Base-by-base conservation (phyloP, 2,888 invertebrate genomes). In the Sceliomorpha sp. region DNA sequence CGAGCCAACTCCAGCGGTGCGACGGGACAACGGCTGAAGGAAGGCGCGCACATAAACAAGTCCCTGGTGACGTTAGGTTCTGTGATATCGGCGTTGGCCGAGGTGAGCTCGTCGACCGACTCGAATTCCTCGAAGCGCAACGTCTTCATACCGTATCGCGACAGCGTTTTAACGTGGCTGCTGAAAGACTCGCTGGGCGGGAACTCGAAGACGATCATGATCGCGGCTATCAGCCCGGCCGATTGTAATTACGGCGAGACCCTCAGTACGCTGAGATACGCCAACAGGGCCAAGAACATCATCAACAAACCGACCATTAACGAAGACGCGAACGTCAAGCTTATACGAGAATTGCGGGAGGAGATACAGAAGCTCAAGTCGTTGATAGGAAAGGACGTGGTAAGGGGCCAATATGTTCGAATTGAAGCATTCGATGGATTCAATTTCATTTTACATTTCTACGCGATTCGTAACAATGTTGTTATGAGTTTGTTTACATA, bases 141-240 rank as follows among this genome's bases (percentile, higher is more conserved):
- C 50, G 91, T 93, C 73, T 96, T 95, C 89, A 95, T 96, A 76
- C 96, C 96, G 1, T 96, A 96, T 89, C 90, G 96, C 4, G 95
- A 96, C 89, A 96, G 96, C 0, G 95, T 95, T 44, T 91, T 96
- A 8, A 96, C 96, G 1, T 96, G 96, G 96, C 89, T 96, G 53
- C 90, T 96, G 4, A 96, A 96, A 86, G 96, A 96, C 82, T 95
- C 95, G 69, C 90, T 96, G 44, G 96, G 96, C 0, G 96, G 96
- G 0, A 96, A 96, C 89, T 95, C 96, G 7, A 96, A 96, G 88
- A 96, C 96, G 0, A 95, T 96, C 70, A 96, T 96, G 96, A 95
- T 96, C 68, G 96, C 96, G 15, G 95, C 94, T 12, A 93, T 93
- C 63, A 92, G 92, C 86, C 94, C 95, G 0, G 94, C 94, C 3